phyloP scores from a whole-genome alignment of 2,113 vertebrate species.

The Hoplias malabaricus region DNA sequence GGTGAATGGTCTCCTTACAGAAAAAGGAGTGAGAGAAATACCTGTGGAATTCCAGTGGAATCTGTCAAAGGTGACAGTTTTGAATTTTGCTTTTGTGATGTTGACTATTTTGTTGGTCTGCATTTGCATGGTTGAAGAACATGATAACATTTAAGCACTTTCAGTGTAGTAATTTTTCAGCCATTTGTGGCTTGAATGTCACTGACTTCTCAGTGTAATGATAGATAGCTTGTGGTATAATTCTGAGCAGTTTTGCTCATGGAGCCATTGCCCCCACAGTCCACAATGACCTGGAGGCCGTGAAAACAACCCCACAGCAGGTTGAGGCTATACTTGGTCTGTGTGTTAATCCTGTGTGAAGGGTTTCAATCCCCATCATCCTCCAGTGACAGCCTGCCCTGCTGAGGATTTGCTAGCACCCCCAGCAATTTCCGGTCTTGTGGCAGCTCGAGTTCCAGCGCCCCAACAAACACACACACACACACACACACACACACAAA shows the following conservation, averaged over 20 bases:
- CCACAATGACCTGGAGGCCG: not conserved
- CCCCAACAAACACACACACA: slow-evolving; percentile 6
- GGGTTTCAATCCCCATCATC: slow-evolving; percentile 82
- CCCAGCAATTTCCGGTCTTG: slow-evolving; percentile 49
- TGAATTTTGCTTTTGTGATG: too few species aligned
- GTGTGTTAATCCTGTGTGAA: slow-evolving; percentile 81
- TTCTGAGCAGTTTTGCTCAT: not conserved
- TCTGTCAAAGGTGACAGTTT: too few species aligned
- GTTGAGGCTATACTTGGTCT: slow-evolving; percentile 69
- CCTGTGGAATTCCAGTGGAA: too few species aligned
- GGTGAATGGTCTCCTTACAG: too few species aligned
- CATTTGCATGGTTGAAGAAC: too few species aligned
- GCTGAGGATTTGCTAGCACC: slow-evolving; percentile 69
- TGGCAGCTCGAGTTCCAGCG: slow-evolving; percentile 43
- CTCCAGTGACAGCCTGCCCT: slow-evolving; percentile 73
- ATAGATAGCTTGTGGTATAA: not conserved
- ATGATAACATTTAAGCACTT: too few species aligned
- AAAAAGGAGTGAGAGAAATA: too few species aligned
- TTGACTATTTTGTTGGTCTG: too few species aligned
- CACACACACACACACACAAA: slow-evolving; percentile 31
- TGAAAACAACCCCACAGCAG: slow-evolving; percentile 51
- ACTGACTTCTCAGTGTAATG: not conserved
- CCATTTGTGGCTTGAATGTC: not conserved
- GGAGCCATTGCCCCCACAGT: not conserved
- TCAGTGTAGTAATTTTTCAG: too few species aligned